These are phyloP conservation scores for Medauroidea extradentata DNA, from an alignment of 1,140 invertebrate genomes.

Conservation along the genomic window DNA sequence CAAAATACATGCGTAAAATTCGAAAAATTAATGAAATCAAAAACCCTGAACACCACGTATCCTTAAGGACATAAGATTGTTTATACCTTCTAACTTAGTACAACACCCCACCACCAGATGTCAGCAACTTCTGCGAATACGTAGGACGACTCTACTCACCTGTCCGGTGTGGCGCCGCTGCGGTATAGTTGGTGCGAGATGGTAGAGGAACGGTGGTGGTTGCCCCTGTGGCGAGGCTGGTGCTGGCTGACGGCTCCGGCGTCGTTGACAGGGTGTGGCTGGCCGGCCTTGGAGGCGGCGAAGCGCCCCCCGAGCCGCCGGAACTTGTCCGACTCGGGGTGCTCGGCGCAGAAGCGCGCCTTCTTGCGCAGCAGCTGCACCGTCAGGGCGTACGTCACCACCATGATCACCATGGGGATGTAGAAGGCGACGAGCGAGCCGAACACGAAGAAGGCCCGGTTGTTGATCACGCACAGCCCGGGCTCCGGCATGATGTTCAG, in stretches of 20 bases:
- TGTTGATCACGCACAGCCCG: conserved; percentile 77
- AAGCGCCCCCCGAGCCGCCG: conserved; percentile 58
- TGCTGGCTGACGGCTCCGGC: conserved; percentile 44
- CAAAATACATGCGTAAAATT: too few species aligned
- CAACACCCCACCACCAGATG: too few species aligned
- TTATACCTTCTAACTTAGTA: too few species aligned
- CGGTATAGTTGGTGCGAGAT: conserved; percentile 5
- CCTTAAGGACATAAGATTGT: too few species aligned
- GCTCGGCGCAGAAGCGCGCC: conserved; percentile 51
- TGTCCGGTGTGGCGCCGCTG: background rate
- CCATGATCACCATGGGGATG: conserved; percentile 89
- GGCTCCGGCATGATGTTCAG: conserved; percentile 63
- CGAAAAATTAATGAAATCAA: too few species aligned
- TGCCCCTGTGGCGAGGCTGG: conserved; percentile 34
- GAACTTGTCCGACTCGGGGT: conserved; percentile 51
- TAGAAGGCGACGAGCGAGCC: conserved; percentile 89
- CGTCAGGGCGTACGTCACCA: conserved; percentile 84
- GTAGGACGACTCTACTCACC: background rate
- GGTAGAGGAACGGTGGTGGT: conserved; percentile 21
- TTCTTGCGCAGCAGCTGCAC: conserved; percentile 67
- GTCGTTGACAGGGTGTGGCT: conserved; percentile 55
- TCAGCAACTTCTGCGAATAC: too few species aligned
- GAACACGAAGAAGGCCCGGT: conserved; percentile 80
- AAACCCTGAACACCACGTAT: too few species aligned
- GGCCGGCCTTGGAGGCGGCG: conserved; percentile 42